Evolutionary conservation across 2,797 vertebrate species (phyloP).

Genomic region (Brachymystax lenok): DNA sequence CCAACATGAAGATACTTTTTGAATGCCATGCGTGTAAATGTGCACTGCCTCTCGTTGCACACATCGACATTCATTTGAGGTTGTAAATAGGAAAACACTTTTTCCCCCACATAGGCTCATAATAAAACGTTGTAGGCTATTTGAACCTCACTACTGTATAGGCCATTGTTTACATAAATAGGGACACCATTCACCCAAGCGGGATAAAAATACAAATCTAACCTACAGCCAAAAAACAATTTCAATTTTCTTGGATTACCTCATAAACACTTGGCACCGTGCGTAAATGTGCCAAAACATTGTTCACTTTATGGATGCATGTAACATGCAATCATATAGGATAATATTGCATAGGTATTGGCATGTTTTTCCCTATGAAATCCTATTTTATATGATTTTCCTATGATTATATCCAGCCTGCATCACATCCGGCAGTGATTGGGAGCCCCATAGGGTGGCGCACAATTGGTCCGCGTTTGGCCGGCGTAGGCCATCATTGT

Average conservation of each 20-base stretch:
- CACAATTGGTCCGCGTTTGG: too few species aligned
- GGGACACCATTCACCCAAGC: background rate
- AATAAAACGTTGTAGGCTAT: background rate
- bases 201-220: background rate
- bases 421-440: too few species aligned
- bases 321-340: background rate
- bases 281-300: background rate
- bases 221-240: background rate
- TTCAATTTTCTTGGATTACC: background rate
- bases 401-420: too few species aligned
- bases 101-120: background rate
- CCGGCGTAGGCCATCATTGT: too few species aligned
- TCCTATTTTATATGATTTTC: background rate
- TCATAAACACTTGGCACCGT: background rate
- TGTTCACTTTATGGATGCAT: background rate
- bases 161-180: background rate
- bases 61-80: background rate
- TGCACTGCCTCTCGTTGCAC: background rate
- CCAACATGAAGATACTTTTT: background rate
- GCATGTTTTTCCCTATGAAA: background rate
- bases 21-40: background rate
- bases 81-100: background rate
- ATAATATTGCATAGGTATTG: background rate
- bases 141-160: background rate
- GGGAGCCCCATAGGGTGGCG: too few species aligned